Conservation (phyloP, 2,797 vertebrate species). For the Nannoperca obscura region DNA sequence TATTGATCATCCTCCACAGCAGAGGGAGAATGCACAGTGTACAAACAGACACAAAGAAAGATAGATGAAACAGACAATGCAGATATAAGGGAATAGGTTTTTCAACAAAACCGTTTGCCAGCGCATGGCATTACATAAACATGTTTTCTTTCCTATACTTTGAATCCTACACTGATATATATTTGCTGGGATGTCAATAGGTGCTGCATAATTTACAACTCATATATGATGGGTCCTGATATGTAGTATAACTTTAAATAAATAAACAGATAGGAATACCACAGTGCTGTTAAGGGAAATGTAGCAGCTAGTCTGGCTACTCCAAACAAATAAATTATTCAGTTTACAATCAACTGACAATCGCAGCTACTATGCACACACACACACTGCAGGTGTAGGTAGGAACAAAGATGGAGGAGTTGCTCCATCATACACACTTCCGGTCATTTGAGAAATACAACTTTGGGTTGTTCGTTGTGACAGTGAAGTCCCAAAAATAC, state of each 20-base stretch:
- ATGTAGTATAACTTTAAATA: conserved; percentile 57
- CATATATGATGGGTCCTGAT: conserved; percentile 35
- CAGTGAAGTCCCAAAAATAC: conserved; percentile 35
- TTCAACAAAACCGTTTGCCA: conserved; percentile 48
- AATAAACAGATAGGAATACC: conserved; percentile 52
- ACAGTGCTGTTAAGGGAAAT: conserved; percentile 47
- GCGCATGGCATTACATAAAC: conserved; percentile 27
- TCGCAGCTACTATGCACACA: conserved; percentile 30
- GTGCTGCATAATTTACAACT: conserved; percentile 48
- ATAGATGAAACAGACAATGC: conserved; percentile 50
- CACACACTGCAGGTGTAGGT: conserved; percentile 28
- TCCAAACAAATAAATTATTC: conserved; percentile 71
- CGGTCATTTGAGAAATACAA: conserved; percentile 15
- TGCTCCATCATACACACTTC: not conserved
- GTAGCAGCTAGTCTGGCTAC: conserved; percentile 32
- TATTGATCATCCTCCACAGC: conserved; percentile 79
- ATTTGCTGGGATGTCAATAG: conserved; percentile 50
- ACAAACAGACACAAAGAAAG: conserved; percentile 53
- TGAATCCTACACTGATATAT: conserved; percentile 34
- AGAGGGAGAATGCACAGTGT: conserved; percentile 50
- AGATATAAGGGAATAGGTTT: conserved; percentile 58
- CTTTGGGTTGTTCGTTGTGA: conserved; percentile 18
- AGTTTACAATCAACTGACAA: conserved; percentile 59
- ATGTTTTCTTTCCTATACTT: conserved; percentile 43
- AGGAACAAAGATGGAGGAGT: conserved; percentile 2